These are phyloP conservation scores for Eupithecia vulgata DNA, from an alignment of 2,888 invertebrate genomes.

Conservation along the genomic window DNA sequence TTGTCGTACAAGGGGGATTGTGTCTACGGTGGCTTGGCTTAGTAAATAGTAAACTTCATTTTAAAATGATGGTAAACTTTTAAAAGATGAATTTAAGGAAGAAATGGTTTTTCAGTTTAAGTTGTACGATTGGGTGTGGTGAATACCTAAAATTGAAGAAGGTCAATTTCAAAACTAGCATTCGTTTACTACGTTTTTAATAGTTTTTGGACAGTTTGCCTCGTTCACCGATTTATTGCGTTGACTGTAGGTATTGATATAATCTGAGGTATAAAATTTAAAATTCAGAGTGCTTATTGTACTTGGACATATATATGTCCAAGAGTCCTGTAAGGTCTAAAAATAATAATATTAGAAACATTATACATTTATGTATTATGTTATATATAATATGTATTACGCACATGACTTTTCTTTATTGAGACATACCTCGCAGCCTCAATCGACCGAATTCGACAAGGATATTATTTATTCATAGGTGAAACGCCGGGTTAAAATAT, in stretches of 20 bases:
- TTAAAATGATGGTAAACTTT: constrained; percentile 18
- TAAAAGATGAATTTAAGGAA: constrained; percentile 3
- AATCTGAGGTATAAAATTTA: no score
- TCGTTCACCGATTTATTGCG: not conserved
- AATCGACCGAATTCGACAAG: not conserved
- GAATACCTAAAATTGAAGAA: not conserved
- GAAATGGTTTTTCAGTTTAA: not conserved
- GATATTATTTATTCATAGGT: not conserved
- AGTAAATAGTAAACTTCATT: constrained; percentile 41
- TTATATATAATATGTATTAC: no score
- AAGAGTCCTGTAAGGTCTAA: no score
- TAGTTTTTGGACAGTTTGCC: not conserved
- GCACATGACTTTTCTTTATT: no score
- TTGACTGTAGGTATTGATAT: not conserved
- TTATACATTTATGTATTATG: no score
- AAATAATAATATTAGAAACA: no score
- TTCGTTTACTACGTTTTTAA: not conserved
- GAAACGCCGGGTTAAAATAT: not conserved
- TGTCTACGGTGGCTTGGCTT: constrained; percentile 49
- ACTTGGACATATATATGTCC: no score
- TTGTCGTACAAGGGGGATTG: constrained; percentile 66
- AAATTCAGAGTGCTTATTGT: no score
- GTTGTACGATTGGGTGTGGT: not conserved
- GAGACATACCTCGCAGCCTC: no score
- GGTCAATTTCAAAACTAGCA: not conserved